phyloP scores from a whole-genome alignment of 2,113 vertebrate genomes.

The Nematolebias whitei region DNA sequence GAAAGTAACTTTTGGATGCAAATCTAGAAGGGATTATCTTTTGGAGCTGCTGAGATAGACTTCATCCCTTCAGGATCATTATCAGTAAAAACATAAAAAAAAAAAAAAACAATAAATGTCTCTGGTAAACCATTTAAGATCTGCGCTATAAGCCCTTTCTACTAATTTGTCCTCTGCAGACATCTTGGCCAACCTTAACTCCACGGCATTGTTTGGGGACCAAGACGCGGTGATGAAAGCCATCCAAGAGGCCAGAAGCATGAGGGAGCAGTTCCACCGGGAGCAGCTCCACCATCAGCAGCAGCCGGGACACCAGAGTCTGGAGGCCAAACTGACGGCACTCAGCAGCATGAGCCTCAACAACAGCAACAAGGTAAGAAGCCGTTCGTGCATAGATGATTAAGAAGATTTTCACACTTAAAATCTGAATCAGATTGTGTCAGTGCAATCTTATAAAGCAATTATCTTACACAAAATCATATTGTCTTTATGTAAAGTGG shows the following conservation, averaged over 20 bases:
- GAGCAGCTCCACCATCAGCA: slow-evolving; percentile 69
- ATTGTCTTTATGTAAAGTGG: too few species aligned
- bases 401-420: slow-evolving; percentile 2
- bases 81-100: too few species aligned
- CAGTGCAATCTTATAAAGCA: neutral
- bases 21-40: too few species aligned
- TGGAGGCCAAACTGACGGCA: slow-evolving; percentile 91
- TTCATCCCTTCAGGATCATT: too few species aligned
- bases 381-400: neutral
- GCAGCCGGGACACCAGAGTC: slow-evolving; percentile 76
- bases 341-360: slow-evolving; percentile 90
- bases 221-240: slow-evolving; percentile 99
- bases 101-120: too few species aligned
- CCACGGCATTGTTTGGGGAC: slow-evolving; percentile 95
- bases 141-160: neutral
- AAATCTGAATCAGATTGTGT: neutral
- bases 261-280: slow-evolving; percentile 97
- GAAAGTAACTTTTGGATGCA: too few species aligned
- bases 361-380: slow-evolving; percentile 95
- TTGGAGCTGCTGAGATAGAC: too few species aligned
- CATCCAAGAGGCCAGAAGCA: slow-evolving; percentile 96
- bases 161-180: slow-evolving; percentile 75
- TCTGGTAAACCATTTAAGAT: too few species aligned
- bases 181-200: slow-evolving; percentile 98
- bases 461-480: neutral